Evolutionary conservation across 2,113 vertebrate species (phyloP), one percentile per base, ranked within the genome.

Genomic region (Formicarius rufipectus): DNA sequence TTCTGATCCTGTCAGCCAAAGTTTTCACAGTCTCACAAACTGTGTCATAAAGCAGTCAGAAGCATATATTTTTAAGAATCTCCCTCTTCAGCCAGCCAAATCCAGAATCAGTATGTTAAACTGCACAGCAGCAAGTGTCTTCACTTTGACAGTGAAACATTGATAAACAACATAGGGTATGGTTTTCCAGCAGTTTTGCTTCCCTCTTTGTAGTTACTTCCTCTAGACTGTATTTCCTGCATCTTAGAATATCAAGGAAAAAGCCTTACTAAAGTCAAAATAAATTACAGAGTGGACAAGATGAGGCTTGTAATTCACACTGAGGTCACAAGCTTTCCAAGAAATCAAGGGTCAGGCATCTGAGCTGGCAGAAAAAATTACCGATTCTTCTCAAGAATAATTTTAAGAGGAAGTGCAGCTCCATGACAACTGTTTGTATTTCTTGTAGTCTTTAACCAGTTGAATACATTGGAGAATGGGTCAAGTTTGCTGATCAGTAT

Each of bases 151-250:
- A 67, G 68, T 31, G 42, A 66, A 56, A 45, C 59, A 31, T 5
- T 78, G 73, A 84, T 79, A 90, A 93, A 91, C 84, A 84, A 27
- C 0, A 0, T 23, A 53, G 82, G 82, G 58, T 80, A 72, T 44
- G 73, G 59, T 80, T 95, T 96, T 97, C 90, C 90, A 58, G 28
- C 71, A 88, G 88, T 94, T 97, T 91, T 93, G 83, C 92, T 95
- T 96, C 92, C 63, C 31, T 88, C 78, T 94, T 94, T 93, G 67
- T 73, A 53, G 58, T 69, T 86, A 92, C 85, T 96, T 96, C 90
- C 92, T 97, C 92, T 86, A 92, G 45, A 90, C 27, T n/a, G 17
- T 74, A 63, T 77, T 96, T 95, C 92, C 92, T 95, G 79, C 4
- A 2, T 76, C 72, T 93, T 71, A 96, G 90, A 95, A 90, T 86